A percentile compares a stretch with the other conserved stretches of the same genome.
Evolutionary conservation across 2,888 invertebrate species (phyloP).

Genomic region (Mylabris sibirica): DNA sequence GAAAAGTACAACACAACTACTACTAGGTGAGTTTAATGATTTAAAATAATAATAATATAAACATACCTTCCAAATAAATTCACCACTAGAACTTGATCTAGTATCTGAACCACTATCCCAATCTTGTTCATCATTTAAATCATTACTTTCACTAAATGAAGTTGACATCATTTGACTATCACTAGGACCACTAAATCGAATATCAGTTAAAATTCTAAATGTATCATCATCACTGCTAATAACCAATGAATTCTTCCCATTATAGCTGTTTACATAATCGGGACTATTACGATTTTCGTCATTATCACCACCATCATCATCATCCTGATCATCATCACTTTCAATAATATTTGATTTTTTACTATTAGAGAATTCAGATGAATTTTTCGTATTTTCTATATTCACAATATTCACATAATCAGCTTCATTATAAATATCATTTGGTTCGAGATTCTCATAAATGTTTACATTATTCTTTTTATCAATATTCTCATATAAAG

Average conservation of each 20-base stretch:
- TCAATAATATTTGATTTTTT: slow-evolving; percentile 50
- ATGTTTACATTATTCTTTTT: slow-evolving; percentile 23
- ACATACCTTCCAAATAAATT: slow-evolving; percentile 81
- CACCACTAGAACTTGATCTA: slow-evolving; percentile 78
- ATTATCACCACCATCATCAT: slow-evolving; percentile 42
- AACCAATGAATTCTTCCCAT: slow-evolving; percentile 48
- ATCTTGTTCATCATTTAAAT: slow-evolving; percentile 67
- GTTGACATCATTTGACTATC: slow-evolving; percentile 61
- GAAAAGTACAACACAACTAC: neutral
- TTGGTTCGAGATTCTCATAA: slow-evolving; percentile 27
- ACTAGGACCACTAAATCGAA: slow-evolving; percentile 58
- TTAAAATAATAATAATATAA: neutral
- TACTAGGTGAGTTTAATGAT: neutral
- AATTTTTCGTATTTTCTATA: slow-evolving; percentile 46
- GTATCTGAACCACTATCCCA: slow-evolving; percentile 76
- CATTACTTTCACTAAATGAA: slow-evolving; percentile 63
- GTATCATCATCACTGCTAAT: slow-evolving; percentile 46
- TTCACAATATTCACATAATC: slow-evolving; percentile 50
- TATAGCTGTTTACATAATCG: slow-evolving; percentile 40
- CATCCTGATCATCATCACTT: slow-evolving; percentile 52
- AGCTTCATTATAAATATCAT: slow-evolving; percentile 44
- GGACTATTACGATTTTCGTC: slow-evolving; percentile 15
- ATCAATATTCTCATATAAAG: slow-evolving; percentile 18
- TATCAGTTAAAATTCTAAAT: slow-evolving; percentile 58
- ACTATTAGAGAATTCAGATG: slow-evolving; percentile 33